Evolutionary conservation across 2,797 vertebrate species (phyloP), one percentile per base, ranked within the genome.

Genomic region (Sorex maritimensis): DNA sequence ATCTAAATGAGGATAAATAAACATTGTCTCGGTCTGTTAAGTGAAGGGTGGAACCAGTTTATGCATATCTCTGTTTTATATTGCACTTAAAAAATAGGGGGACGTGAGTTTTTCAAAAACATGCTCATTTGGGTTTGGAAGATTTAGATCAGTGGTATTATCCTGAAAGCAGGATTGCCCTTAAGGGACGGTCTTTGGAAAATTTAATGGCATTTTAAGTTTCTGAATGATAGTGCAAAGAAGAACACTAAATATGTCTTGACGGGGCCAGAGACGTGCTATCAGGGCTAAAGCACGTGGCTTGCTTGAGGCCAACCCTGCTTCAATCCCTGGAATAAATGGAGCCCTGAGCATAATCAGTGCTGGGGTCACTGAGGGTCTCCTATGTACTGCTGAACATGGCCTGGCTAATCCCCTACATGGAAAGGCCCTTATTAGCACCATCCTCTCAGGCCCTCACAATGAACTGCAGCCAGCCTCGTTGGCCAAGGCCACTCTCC

Each of bases 101-200:
- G 17, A 61, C 58, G 6, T 61, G 58, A 61, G 17, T 61, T 61
- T 61, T 85, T 58, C 68, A 13, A 90, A 81, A 46, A 83, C 41
- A 67, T 9, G 6, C 7, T 49, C 77, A 69, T 44, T 94, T 80
- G 28, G 19, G 19, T 86, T 89, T 78, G 49, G 52, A 83, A 87
- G 55, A 49, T 65, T 88, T 19, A 38, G 1, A 49, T 71, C 12
- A 17, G 38, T 7, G 52, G 13, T 88, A 44, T 9, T 91, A 28
- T 19, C 68, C 5, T 4, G 6, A 67, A 0, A 75, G 28, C 4
- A 86, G 21, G 2, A 82, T 0, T 68, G 11, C 58, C 2, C 30
- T 9, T 34, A n/a, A 41, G 61, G 38, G 82, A 73, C 1, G 2
- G 17, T 30, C 82, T 52, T 19, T 67, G 30, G 75, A 67, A 55